phyloP scores from a whole-genome alignment of 2,888 invertebrate genomes.

The Liopterus haemorrhoidalis region DNA sequence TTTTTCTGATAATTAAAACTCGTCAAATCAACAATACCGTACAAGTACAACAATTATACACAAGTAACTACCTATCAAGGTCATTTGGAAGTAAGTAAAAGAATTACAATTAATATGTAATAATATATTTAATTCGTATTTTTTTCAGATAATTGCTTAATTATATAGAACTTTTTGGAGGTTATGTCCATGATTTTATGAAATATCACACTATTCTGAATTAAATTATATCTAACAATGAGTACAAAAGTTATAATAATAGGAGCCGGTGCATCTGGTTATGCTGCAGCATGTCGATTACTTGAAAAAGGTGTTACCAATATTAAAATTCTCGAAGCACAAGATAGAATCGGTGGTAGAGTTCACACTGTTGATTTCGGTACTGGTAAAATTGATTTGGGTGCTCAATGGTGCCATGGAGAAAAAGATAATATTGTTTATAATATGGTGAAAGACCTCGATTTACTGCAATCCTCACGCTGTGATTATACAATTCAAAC shows the following conservation, averaged over 20 bases:
- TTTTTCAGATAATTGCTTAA: no score
- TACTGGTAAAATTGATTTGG: conserved; percentile 36
- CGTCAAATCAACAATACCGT: no score
- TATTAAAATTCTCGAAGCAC: conserved; percentile 47
- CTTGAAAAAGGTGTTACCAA: conserved; percentile 45
- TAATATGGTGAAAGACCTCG: conserved; percentile 38
- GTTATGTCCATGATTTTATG: no score
- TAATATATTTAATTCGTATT: no score
- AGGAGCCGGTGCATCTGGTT: conserved; percentile 55
- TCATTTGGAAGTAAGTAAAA: no score
- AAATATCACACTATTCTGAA: no score
- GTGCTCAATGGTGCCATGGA: conserved; percentile 45
- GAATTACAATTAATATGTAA: no score
- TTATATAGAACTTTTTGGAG: no score
- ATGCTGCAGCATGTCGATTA: conserved; percentile 51
- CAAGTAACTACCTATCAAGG: no score
- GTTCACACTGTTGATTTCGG: conserved; percentile 35
- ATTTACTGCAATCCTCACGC: conserved; percentile 44
- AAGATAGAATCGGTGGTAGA: conserved; percentile 43
- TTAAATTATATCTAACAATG: no score
- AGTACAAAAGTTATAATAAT: conserved; percentile 50
- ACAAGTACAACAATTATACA: no score
- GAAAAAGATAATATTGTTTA: conserved; percentile 42
- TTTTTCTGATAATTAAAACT: no score
- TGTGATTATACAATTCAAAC: conserved; percentile 5